These are phyloP conservation scores for Elachura formosa DNA, from an alignment of 2,113 vertebrate genomes.

Conservation along the genomic window DNA sequence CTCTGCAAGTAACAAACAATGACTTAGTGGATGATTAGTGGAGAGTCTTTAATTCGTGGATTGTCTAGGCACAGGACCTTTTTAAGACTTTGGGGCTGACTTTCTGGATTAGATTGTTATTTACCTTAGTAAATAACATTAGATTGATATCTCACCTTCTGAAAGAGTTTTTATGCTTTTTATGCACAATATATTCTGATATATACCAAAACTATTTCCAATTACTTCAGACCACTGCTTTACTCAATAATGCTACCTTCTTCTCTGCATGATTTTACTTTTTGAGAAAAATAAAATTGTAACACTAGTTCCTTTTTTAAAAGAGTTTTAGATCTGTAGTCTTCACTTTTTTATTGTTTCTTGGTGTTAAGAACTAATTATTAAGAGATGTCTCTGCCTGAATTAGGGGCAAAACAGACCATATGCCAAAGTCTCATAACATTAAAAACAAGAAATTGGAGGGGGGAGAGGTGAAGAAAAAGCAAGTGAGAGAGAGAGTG, in stretches of 20 bases:
- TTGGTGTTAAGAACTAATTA: neutral
- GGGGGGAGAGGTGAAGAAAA: rapidly evolving
- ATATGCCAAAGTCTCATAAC: too few species aligned
- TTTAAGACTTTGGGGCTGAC: neutral
- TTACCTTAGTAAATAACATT: too few species aligned
- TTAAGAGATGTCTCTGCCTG: neutral
- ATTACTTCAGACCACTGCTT: neutral
- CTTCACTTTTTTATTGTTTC: neutral
- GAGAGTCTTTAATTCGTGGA: neutral
- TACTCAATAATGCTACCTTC: neutral
- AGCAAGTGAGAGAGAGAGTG: too few species aligned
- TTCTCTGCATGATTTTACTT: neutral
- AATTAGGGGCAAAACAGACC: neutral
- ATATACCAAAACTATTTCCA: neutral
- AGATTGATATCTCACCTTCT: neutral
- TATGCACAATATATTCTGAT: neutral
- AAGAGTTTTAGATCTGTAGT: neutral
- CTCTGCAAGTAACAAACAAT: neutral
- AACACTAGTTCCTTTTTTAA: neutral
- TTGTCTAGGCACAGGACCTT: neutral
- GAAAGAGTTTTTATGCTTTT: neutral
- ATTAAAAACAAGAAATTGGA: neutral
- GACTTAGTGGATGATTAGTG: neutral
- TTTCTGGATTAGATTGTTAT: neutral
- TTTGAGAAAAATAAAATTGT: neutral